These are phyloP conservation scores for Gallinago paraguaiae DNA, from an alignment of 2,113 vertebrate genomes.

Conservation along the genomic window DNA sequence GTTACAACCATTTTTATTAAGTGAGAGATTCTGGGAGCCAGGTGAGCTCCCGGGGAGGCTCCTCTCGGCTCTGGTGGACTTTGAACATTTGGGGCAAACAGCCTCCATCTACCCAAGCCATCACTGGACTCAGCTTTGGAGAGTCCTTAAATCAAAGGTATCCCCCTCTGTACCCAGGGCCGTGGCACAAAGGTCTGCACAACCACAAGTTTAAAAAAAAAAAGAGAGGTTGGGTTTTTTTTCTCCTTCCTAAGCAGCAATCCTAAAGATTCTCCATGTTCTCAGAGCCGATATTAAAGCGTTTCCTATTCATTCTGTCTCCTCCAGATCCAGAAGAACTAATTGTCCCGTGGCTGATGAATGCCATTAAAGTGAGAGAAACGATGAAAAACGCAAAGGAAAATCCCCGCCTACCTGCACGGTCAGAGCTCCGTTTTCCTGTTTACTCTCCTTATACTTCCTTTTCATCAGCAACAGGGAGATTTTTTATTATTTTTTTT, in stretches of 20 bases:
- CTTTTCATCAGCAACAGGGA: constrained; percentile 30
- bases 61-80: background rate
- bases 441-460: constrained; percentile 88
- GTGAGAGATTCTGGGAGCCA: background rate
- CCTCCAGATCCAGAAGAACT: constrained; percentile 60
- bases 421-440: constrained; percentile 85
- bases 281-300: background rate
- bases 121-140: accelerated
- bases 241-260: background rate
- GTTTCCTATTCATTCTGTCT: background rate
- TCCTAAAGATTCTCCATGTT: background rate
- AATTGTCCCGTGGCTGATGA: constrained; percentile 28
- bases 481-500: background rate
- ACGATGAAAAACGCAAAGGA: constrained; percentile 82
- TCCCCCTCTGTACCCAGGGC: background rate
- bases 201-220: accelerated
- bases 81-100: background rate
- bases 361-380: constrained; percentile 79
- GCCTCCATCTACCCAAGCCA: accelerated
- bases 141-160: background rate
- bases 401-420: constrained; percentile 69
- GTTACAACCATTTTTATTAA: background rate
- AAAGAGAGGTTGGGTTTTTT: no score
- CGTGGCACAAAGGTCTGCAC: background rate
- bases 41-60: background rate